Conservation (phyloP, 2,113 vertebrate genomes). For the Heliornis fulica region DNA sequence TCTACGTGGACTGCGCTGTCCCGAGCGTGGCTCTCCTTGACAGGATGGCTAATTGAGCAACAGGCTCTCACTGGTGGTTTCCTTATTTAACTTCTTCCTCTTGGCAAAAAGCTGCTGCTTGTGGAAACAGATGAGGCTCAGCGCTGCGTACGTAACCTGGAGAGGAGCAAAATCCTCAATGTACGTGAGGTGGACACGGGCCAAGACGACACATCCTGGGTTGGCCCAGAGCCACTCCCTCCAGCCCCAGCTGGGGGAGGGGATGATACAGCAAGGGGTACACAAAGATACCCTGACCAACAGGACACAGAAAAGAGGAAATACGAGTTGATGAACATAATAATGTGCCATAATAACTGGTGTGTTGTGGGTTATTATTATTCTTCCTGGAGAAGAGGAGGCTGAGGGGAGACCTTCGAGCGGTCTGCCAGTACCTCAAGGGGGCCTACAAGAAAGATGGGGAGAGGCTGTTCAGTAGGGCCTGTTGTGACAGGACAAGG, state of each 20-base stretch:
- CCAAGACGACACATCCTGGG: not conserved
- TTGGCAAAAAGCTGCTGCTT: not conserved
- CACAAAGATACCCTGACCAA: not conserved
- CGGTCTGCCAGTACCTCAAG: no score
- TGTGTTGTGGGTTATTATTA: not conserved
- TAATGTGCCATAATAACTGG: rapidly evolving
- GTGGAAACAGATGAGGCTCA: not conserved
- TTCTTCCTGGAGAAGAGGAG: no score
- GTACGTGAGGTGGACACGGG: rapidly evolving
- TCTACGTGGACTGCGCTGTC: rapidly evolving
- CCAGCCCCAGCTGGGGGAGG: no score
- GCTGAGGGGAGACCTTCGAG: no score
- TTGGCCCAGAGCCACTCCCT: no score
- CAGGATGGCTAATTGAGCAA: not conserved
- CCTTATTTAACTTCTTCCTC: not conserved
- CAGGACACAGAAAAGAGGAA: not conserved
- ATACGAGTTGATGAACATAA: rapidly evolving
- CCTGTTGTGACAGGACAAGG: no score
- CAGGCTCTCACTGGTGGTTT: not conserved
- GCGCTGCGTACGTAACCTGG: not conserved
- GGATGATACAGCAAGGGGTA: not conserved
- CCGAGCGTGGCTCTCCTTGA: rapidly evolving
- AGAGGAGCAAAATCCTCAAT: not conserved
- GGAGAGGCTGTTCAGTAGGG: no score
- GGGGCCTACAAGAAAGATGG: no score